Evolutionary conservation across 1,140 invertebrate genomes (phyloP).

Genomic region (Anastrepha ludens): DNA sequence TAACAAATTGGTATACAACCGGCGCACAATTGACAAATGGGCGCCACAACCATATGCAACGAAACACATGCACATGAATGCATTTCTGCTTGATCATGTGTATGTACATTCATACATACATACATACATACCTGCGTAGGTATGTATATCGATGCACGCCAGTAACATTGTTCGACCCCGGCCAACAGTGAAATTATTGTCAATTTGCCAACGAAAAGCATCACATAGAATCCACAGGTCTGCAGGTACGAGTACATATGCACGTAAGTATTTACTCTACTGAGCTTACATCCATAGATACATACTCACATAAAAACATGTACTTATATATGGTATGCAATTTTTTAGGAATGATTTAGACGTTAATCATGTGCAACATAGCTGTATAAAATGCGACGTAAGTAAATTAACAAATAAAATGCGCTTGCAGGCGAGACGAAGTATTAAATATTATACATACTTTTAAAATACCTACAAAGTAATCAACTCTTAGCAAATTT

Average conservation of each 20-base stretch:
- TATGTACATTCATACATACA: neutral
- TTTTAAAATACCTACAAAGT: neutral
- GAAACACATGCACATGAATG: no score
- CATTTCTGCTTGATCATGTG: no score
- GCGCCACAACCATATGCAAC: neutral
- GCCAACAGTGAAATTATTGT: constrained; percentile 33
- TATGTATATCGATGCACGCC: neutral
- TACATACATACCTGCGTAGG: neutral
- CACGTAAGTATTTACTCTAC: neutral
- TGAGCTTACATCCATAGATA: neutral
- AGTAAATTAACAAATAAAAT: neutral
- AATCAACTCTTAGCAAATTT: neutral
- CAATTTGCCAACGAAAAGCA: constrained; percentile 20
- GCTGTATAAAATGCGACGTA: constrained; percentile 28
- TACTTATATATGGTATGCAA: neutral
- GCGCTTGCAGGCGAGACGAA: neutral
- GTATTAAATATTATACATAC: neutral
- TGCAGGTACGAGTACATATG: constrained; percentile 1
- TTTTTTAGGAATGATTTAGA: neutral
- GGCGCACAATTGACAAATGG: constrained; percentile 35
- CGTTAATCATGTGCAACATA: constrained; percentile 31
- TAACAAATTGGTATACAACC: constrained; percentile 7
- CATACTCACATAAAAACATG: neutral
- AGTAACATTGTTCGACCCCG: neutral
- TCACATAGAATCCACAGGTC: neutral